Evolutionary conservation across 1,140 invertebrate species (phyloP).

Genomic region (Solenopsis invicta): DNA sequence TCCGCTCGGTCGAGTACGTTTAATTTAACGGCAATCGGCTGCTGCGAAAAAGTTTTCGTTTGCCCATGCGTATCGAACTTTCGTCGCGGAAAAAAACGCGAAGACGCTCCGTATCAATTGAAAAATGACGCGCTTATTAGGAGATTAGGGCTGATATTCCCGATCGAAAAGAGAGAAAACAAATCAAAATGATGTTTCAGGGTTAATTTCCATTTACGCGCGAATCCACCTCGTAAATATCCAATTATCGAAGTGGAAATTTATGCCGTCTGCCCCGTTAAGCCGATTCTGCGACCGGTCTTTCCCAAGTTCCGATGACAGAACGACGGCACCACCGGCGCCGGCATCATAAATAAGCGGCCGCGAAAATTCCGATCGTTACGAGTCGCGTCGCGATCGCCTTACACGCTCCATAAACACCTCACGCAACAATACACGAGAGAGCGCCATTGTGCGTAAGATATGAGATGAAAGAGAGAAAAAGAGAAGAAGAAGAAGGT

Average conservation of each 20-base stretch:
- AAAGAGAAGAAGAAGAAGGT: no score
- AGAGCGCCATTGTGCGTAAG: conserved; percentile 12
- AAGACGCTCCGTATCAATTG: background rate
- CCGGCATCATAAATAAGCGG: conserved; percentile 43
- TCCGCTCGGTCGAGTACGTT: conserved; percentile 52
- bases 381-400: conserved; percentile 3
- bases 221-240: conserved; percentile 46
- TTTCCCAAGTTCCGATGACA: conserved; percentile 22
- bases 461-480: background rate
- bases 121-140: background rate
- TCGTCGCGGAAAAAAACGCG: background rate
- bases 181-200: background rate
- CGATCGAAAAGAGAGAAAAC: background rate
- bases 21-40: conserved; percentile 42
- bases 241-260: conserved; percentile 36
- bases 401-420: conserved; percentile 37
- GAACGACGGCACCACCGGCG: conserved; percentile 32
- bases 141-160: background rate
- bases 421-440: conserved; percentile 28
- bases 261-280: conserved; percentile 46
- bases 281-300: conserved; percentile 30
- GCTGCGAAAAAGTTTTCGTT: conserved; percentile 19
- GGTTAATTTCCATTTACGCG: conserved; percentile 54
- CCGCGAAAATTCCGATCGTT: conserved; percentile 32
- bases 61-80: conserved; percentile 9